These are phyloP conservation scores for Pipistrellus kuhlii DNA, from an alignment of 2,797 vertebrate species.

Conservation along the genomic window DNA sequence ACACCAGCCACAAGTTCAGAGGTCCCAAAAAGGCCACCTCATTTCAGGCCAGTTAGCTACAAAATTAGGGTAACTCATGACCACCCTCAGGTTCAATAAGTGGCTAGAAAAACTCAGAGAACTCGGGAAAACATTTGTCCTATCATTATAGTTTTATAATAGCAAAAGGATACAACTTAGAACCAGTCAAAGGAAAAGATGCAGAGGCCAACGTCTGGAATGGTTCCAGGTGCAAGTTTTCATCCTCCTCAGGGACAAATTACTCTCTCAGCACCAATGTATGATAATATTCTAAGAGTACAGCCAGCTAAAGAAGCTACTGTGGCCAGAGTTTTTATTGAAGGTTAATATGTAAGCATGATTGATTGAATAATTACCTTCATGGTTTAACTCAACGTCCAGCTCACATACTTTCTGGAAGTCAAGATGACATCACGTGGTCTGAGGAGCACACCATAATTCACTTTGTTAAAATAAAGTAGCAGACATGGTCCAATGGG, in stretches of 20 bases:
- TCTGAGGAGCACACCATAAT: background rate
- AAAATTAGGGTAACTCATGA: background rate
- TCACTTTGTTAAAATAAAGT: background rate
- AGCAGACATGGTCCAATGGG: background rate
- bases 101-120: background rate
- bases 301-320: background rate
- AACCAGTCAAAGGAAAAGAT: slow-evolving; percentile 39
- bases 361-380: background rate
- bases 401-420: background rate
- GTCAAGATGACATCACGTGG: background rate
- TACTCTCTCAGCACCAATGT: background rate
- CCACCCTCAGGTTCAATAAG: background rate
- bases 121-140: background rate
- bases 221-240: background rate
- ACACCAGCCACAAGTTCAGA: background rate
- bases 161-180: background rate
- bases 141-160: background rate
- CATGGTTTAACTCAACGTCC: background rate
- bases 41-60: background rate
- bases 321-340: background rate
- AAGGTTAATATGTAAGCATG: background rate
- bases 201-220: background rate
- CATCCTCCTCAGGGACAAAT: background rate
- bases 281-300: background rate
- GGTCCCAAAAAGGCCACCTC: background rate